Evolutionary conservation across 1,140 invertebrate genomes (phyloP).

Genomic region (Theocolax elegans): DNA sequence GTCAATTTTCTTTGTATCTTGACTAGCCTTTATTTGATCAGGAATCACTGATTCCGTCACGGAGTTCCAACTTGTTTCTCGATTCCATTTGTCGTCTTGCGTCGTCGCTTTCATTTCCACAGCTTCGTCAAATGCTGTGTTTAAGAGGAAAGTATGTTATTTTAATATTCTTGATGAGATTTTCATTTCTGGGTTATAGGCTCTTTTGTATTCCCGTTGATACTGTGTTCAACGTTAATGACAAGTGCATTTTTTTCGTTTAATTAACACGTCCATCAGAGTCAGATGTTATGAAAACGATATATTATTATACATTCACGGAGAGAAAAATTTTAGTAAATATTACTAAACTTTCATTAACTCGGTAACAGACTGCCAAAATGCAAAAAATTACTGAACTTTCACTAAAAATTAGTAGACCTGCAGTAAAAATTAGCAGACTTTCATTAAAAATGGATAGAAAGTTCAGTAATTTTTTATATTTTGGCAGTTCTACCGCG

Average conservation of each 20-base stretch:
- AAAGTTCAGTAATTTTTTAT: too few relatives aligned
- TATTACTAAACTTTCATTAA: too few relatives aligned
- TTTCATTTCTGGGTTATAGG: background rate
- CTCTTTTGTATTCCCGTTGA: background rate
- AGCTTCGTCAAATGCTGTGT: background rate
- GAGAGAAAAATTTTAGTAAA: too few relatives aligned
- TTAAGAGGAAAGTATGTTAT: background rate
- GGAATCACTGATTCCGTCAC: background rate
- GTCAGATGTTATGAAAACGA: too few relatives aligned
- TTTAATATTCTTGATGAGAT: background rate
- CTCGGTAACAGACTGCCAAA: too few relatives aligned
- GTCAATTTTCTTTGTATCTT: background rate
- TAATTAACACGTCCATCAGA: background rate
- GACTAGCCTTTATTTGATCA: constrained; percentile 20
- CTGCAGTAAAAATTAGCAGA: too few relatives aligned
- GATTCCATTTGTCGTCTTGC: constrained; percentile 4
- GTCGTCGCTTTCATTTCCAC: background rate
- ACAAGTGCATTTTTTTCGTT: background rate
- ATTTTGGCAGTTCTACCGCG: too few relatives aligned
- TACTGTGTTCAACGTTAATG: too few relatives aligned
- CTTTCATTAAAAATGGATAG: too few relatives aligned
- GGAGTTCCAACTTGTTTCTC: constrained; percentile 2
- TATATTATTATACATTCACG: too few relatives aligned
- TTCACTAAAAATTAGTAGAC: too few relatives aligned
- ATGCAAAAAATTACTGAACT: too few relatives aligned